A percentile compares a stretch with the other conserved stretches of the same genome.
phyloP scores from a whole-genome alignment of 2,888 invertebrate genomes.

The Drosophila rubida region DNA sequence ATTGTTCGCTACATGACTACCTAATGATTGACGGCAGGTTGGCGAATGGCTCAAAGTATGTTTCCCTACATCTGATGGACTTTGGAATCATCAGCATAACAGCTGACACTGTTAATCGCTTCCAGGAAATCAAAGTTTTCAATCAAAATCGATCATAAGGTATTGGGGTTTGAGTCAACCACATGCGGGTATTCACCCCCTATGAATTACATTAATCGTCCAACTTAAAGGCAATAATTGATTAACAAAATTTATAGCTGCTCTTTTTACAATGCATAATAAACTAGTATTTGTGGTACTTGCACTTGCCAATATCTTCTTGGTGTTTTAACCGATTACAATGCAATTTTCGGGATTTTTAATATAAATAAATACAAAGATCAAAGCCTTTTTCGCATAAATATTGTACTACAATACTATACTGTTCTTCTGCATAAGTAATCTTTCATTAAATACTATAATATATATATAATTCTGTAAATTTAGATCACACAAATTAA shows the following conservation, averaged over 20 bases:
- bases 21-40: slow-evolving; percentile 8
- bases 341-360: neutral
- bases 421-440: no score
- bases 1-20: neutral
- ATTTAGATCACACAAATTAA: no score
- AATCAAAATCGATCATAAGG: neutral
- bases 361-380: neutral
- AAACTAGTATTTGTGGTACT: neutral
- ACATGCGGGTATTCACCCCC: neutral
- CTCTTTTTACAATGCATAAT: slow-evolving; percentile 4
- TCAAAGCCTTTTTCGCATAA: no score
- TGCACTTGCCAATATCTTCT: neutral
- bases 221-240: neutral
- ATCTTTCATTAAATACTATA: no score
- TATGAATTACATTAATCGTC: neutral
- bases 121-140: slow-evolving; percentile 10
- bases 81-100: slow-evolving; percentile 6
- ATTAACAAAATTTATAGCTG: neutral
- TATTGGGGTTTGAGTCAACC: slow-evolving; percentile 1
- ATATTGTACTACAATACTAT: no score
- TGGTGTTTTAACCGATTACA: neutral
- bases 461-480: no score
- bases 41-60: neutral
- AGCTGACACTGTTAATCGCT: slow-evolving; percentile 18
- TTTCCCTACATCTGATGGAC: slow-evolving; percentile 1